These are phyloP conservation scores for Mohoua ochrocephala DNA, from an alignment of 2,113 vertebrate genomes.

Conservation along the genomic window DNA sequence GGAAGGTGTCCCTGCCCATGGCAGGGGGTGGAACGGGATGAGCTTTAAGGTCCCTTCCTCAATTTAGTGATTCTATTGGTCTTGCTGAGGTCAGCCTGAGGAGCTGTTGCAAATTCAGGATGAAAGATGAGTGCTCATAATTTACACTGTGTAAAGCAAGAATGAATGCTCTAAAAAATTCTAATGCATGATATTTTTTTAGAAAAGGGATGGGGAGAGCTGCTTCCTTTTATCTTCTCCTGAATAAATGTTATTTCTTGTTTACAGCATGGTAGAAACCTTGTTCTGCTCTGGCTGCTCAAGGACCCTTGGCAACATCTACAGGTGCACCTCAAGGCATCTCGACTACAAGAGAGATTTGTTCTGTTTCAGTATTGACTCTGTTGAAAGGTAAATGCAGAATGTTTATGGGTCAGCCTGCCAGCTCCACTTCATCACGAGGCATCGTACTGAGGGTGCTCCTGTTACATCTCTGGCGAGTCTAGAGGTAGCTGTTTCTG, in stretches of 20 bases:
- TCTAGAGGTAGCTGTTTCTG: neutral
- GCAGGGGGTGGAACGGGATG: neutral
- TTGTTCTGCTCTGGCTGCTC: conserved; percentile 68
- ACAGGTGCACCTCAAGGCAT: conserved; percentile 64
- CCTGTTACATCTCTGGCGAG: neutral
- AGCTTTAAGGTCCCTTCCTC: neutral
- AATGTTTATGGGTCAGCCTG: neutral
- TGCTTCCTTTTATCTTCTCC: neutral
- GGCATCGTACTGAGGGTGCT: fast-evolving
- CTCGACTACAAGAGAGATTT: conserved; percentile 72
- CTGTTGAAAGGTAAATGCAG: conserved; percentile 68
- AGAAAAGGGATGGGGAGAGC: too few relatives aligned
- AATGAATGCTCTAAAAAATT: neutral
- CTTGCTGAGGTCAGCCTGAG: neutral
- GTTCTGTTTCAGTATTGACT: conserved; percentile 67
- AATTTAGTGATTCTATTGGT: neutral
- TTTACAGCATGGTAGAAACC: conserved; percentile 57
- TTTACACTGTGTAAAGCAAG: neutral
- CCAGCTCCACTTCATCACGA: neutral
- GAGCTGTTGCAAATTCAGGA: neutral
- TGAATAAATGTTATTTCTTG: neutral
- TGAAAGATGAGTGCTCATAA: neutral
- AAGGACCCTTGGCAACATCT: conserved; percentile 53
- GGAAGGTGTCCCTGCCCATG: neutral
- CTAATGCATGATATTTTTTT: fast-evolving